A percentile compares a stretch with the other conserved stretches of the same genome.
Evolutionary conservation across 2,888 invertebrate species (phyloP).

Genomic region (Muschampia plurimacula): DNA sequence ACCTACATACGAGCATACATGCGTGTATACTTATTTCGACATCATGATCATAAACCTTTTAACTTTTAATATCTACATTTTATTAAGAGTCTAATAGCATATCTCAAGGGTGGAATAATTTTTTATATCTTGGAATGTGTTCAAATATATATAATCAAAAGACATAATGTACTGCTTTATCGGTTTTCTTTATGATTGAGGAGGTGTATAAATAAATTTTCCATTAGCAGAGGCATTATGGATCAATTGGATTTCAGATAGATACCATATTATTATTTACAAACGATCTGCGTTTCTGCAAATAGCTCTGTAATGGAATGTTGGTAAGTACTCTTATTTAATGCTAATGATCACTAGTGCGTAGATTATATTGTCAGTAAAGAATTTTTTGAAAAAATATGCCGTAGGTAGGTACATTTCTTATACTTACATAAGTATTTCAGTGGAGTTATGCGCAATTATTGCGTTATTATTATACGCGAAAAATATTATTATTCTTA

Average conservation of each 20-base stretch:
- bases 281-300: constrained; percentile 17
- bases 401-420: too few species aligned
- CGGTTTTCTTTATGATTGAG: constrained; percentile 57
- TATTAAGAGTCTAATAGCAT: constrained; percentile 34
- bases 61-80: constrained; percentile 5
- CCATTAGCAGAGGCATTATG: constrained; percentile 65
- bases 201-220: constrained; percentile 62
- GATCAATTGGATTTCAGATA: constrained; percentile 28
- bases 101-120: constrained; percentile 54
- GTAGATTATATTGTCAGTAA: neutral
- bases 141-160: constrained; percentile 13
- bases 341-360: neutral
- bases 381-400: neutral
- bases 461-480: too few species aligned
- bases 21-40: too few species aligned
- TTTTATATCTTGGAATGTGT: constrained; percentile 46
- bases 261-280: neutral
- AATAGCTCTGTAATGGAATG: constrained; percentile 1
- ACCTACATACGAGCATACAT: too few species aligned
- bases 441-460: neutral
- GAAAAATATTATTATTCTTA: neutral
- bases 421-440: too few species aligned
- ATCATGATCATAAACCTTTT: too few species aligned
- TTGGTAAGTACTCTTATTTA: neutral
- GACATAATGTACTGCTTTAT: constrained; percentile 65